A percentile compares a stretch with the other conserved stretches of the same genome.
Conservation (phyloP, 1,140 invertebrate species). For the Octopus bimaculoides region DNA sequence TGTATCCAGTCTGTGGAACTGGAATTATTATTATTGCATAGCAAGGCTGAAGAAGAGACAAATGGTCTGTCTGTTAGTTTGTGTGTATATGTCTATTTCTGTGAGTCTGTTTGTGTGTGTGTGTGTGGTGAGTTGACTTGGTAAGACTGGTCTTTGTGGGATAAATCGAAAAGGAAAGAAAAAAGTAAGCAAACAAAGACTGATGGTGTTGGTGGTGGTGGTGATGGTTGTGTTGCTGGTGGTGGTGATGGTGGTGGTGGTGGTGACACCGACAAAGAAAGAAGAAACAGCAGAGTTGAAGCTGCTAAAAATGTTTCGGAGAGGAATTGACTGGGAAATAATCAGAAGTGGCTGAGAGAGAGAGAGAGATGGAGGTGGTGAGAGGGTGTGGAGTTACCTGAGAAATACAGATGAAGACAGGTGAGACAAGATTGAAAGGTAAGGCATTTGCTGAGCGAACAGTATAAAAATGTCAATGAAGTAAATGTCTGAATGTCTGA, state of each 20-base stretch:
- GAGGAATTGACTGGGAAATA: background rate
- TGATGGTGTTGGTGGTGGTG: too few relatives aligned
- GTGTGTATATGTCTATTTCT: too few relatives aligned
- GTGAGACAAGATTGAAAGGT: too few relatives aligned
- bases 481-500: too few relatives aligned
- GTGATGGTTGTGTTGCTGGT: too few relatives aligned
- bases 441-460: too few relatives aligned
- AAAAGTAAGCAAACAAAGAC: slow-evolving; percentile 14
- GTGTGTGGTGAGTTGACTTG: too few relatives aligned
- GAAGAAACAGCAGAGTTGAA: slow-evolving; percentile 22
- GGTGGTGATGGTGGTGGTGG: slow-evolving; percentile 15
- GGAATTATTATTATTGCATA: slow-evolving; percentile 40
- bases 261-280: slow-evolving; percentile 14
- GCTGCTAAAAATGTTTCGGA: slow-evolving; percentile 20
- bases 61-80: too few relatives aligned
- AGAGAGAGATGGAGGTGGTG: slow-evolving; percentile 7
- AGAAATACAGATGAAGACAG: too few relatives aligned
- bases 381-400: background rate
- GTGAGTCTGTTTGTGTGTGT: too few relatives aligned
- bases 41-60: slow-evolving; percentile 29
- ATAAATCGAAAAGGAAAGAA: slow-evolving; percentile 17
- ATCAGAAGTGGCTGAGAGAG: slow-evolving; percentile 28
- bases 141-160: too few relatives aligned
- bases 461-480: too few relatives aligned
- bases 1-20: background rate